A percentile compares a stretch with the other conserved stretches of the same genome.
Evolutionary conservation across 2,113 vertebrate species (phyloP).

Genomic region (Leucoraja erinaceus): DNA sequence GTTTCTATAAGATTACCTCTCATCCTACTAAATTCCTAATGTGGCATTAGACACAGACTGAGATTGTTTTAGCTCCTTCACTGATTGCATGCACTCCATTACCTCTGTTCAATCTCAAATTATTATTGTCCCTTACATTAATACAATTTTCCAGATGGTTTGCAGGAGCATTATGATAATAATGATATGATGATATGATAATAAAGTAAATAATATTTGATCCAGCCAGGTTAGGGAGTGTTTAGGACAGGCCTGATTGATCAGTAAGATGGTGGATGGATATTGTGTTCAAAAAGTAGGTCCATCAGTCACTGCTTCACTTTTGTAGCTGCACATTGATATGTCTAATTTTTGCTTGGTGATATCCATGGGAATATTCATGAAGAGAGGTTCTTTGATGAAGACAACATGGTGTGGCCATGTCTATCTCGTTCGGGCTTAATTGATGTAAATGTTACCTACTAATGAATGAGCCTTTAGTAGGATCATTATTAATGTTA

Average conservation of each 20-base stretch:
- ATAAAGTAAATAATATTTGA: too few relatives aligned
- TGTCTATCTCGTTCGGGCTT: not conserved
- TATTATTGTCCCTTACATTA: too few relatives aligned
- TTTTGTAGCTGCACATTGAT: not conserved
- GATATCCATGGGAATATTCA: not conserved
- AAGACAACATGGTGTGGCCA: not conserved
- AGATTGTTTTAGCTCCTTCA: not conserved
- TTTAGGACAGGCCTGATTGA: too few relatives aligned
- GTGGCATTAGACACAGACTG: not conserved
- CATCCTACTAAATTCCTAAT: too few relatives aligned
- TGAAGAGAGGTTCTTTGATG: not conserved
- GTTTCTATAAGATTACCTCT: too few relatives aligned
- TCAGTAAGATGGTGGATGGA: not conserved
- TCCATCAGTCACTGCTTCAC: not conserved
- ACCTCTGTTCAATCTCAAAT: not conserved
- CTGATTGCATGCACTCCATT: not conserved
- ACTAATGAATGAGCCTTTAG: not conserved
- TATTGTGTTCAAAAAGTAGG: not conserved
- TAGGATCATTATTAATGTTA: not conserved
- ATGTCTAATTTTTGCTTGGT: not conserved
- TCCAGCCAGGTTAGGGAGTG: too few relatives aligned
- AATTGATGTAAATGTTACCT: not conserved
- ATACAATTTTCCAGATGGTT: too few relatives aligned
- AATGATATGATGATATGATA: too few relatives aligned
- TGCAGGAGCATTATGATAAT: too few relatives aligned